Conservation (phyloP, 1,140 invertebrate species). For the Nasonia longicornis region DNA sequence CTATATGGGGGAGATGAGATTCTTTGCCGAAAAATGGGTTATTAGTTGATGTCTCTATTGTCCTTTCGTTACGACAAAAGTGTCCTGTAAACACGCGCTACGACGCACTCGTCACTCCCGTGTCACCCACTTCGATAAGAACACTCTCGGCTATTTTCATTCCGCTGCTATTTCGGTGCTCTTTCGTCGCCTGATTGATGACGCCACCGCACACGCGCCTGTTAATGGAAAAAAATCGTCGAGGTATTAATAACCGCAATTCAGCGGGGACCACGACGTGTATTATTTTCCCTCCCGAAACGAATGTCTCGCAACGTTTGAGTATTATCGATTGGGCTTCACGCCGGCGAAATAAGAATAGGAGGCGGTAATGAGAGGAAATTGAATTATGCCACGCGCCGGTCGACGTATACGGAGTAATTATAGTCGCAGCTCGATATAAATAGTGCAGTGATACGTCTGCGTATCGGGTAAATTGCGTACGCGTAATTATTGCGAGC, state of each 20-base stretch:
- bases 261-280: neutral
- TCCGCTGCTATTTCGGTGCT: neutral
- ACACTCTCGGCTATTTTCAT: conserved; percentile 18
- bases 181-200: conserved; percentile 1
- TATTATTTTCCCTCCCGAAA: neutral
- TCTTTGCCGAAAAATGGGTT: neutral
- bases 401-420: no score
- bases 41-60: no score
- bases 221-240: conserved; percentile 15
- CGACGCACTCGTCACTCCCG: neutral
- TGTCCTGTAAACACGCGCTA: neutral
- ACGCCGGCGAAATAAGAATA: neutral
- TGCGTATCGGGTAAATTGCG: no score
- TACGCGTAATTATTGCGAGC: no score
- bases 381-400: no score
- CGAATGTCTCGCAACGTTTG: neutral
- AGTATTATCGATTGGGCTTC: conserved; percentile 10
- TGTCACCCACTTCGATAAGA: conserved; percentile 22
- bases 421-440: no score
- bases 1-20: neutral
- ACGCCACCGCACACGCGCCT: neutral
- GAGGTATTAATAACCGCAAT: no score
- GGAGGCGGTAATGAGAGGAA: no score
- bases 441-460: no score
- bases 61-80: neutral